Percentiles rank a stretch among this genome's conserved stretches.
Conservation (phyloP, 2,888 invertebrate genomes). For the Dioctria rufipes region DNA sequence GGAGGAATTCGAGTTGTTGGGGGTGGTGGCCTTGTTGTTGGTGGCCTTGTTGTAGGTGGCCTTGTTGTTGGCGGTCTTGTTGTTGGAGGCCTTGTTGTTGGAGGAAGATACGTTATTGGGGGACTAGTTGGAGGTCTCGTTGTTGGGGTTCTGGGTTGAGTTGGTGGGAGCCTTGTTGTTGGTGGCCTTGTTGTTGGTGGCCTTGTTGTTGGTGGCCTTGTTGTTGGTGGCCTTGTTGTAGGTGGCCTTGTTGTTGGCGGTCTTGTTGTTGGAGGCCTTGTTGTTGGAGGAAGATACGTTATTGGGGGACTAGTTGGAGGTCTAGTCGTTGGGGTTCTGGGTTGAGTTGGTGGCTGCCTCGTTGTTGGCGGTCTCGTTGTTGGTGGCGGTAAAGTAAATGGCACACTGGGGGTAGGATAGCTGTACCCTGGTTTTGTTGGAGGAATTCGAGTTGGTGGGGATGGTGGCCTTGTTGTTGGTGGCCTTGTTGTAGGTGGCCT, state of each 20-base stretch:
- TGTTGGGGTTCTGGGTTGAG: conserved; percentile 60
- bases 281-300: conserved; percentile 16
- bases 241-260: conserved; percentile 42
- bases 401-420: conserved; percentile 40
- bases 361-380: conserved; percentile 47
- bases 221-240: conserved; percentile 17
- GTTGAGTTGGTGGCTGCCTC: conserved; percentile 57
- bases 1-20: conserved; percentile 61
- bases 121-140: conserved; percentile 52
- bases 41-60: no score
- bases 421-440: background rate
- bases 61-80: conserved; percentile 11
- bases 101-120: background rate
- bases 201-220: background rate
- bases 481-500: conserved; percentile 62
- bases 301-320: conserved; percentile 35
- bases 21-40: conserved; percentile 62
- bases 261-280: conserved; percentile 42
- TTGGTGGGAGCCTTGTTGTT: conserved; percentile 41
- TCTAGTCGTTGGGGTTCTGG: conserved; percentile 60
- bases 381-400: conserved; percentile 49
- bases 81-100: conserved; percentile 50
- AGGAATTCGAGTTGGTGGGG: conserved; percentile 47
- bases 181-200: background rate
- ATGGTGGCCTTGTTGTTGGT: conserved; percentile 61